phyloP scores from a whole-genome alignment of 2,797 vertebrate genomes.

The Myiotriccus ornatus region DNA sequence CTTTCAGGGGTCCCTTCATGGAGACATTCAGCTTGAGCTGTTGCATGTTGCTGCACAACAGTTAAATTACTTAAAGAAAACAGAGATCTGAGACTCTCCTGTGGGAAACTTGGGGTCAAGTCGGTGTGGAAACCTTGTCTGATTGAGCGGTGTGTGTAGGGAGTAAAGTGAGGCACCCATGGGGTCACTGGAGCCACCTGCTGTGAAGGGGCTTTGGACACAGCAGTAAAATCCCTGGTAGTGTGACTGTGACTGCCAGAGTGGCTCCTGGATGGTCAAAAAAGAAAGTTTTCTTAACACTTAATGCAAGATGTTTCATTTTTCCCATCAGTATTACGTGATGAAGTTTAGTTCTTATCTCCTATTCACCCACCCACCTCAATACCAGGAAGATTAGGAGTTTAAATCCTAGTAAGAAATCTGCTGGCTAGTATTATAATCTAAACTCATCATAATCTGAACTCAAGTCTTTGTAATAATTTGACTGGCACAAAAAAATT shows the following conservation, averaged over 20 bases:
- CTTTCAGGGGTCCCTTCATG: too few relatives aligned
- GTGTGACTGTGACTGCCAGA: not conserved
- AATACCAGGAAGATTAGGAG: not conserved
- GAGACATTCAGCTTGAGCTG: not conserved
- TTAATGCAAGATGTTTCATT: not conserved
- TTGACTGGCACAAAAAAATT: accelerated
- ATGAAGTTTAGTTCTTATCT: not conserved
- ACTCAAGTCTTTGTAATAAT: not conserved
- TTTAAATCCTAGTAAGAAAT: not conserved
- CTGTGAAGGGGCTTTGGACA: not conserved
- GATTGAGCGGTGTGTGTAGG: too few relatives aligned
- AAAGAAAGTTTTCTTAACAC: not conserved
- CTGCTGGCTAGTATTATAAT: not conserved
- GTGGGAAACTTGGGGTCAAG: accelerated
- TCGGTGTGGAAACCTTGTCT: not conserved
- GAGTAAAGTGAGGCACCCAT: not conserved
- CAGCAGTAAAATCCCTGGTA: not conserved
- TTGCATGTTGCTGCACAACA: not conserved
- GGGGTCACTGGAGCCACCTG: not conserved
- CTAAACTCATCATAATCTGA: not conserved
- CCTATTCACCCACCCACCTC: accelerated
- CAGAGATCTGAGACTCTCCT: not conserved
- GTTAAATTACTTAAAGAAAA: not conserved
- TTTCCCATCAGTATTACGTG: not conserved
- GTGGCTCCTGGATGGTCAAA: not conserved